Evolutionary conservation across 2,888 invertebrate genomes (phyloP), one percentile per base, ranked within the genome.

Genomic region (Gymnoscelis rufifasciata): DNA sequence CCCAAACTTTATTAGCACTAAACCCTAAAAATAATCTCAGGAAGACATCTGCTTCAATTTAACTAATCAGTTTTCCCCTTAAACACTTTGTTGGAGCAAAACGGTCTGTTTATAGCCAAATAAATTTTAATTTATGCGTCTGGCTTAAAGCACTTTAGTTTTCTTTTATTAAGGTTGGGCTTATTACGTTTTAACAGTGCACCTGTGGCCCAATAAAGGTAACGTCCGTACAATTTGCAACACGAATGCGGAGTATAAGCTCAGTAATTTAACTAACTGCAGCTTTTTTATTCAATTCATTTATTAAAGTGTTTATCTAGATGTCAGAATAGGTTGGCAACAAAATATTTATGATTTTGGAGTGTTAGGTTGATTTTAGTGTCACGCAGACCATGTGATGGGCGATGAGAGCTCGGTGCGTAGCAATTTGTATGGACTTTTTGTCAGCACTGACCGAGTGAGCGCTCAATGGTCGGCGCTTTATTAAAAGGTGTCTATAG

Each of bases 91-190:
- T 33, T 33, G 46, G 43, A 29, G 43, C 26, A 41, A 49, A 57
- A 55, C 46, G 55, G 46, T 42, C 46, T 23, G 50, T 57, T 57
- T 57, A 57, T 57, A 48, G 46, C 46, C 51, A 48, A 47, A 55
- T 57, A 55, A 57, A 55, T 27, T 53, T 53, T 53, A 57, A 57
- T 57, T 55, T 57, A 57, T 57, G 51, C 50, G 53, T 55, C 55
- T 57, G 51, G 51, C 26, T 46, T 44, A 47, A 50, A 57, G 48
- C 52, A 47, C 38, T 55, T 54, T 45, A 52, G 53, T 56, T 56
- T 56, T 55, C 45, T 50, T 53, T 55, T 51, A 53, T 57, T 52
- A 48, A 35, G 41, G 51, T 48, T 41, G 33, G 28, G 36, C 47
- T 48, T 53, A 50, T 44, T 47, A 47, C 30, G 46, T 40, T 55